Base-by-base conservation (phyloP, 2,113 vertebrate species). In the Turdus rufiventris region DNA sequence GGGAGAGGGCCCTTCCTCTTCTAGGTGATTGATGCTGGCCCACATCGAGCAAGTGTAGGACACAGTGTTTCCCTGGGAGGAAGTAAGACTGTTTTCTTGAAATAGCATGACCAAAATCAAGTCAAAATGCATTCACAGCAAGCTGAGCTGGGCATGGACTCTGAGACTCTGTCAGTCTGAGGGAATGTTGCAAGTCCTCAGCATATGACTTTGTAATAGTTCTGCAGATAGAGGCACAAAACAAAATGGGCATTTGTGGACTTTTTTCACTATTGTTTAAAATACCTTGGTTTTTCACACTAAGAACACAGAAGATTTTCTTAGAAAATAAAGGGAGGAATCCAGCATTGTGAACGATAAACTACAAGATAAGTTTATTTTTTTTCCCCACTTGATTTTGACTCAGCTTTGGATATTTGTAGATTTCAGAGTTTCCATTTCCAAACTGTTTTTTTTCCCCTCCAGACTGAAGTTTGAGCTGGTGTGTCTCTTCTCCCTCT, bases 341-440 rank as follows among this genome's bases (percentile, higher is more conserved):
- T 65, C 6, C 0, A 48, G 54, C 14, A 20, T 42, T 58, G 18
- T 54, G 51, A 62, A 33, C 42, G 66, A 2, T 73, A 68, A 92
- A 76, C 62, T 79, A 10, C 31, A 63, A 38, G 53, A 61, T 50
- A 28, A 89, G 63, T 58, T 85, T 82, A 12, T 90, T 93, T 90
- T 91, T 38, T 51, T 80, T 72, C 63, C 42, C 23, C 4, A 6
- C 54, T 93, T 93, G 75, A 50, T 65, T 88, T 88, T 74, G 65
- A 57, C 63, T 88, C 71, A 54, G 50, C 63, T 76, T 86, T 40
- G 79, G 50, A 50, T 92, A 61, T 83, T 88, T 70, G 71, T 67
- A 83, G 62, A 79, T 82, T 60, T 71, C 34, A 47, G 54, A 48
- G 40, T 80, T 93, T 85, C 62, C 0, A 0, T 90, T 92, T 93